Evolutionary conservation across 2,888 invertebrate species (phyloP), one percentile per base, ranked within the genome.

Genomic region (Drosophila quasianomalipes): DNA sequence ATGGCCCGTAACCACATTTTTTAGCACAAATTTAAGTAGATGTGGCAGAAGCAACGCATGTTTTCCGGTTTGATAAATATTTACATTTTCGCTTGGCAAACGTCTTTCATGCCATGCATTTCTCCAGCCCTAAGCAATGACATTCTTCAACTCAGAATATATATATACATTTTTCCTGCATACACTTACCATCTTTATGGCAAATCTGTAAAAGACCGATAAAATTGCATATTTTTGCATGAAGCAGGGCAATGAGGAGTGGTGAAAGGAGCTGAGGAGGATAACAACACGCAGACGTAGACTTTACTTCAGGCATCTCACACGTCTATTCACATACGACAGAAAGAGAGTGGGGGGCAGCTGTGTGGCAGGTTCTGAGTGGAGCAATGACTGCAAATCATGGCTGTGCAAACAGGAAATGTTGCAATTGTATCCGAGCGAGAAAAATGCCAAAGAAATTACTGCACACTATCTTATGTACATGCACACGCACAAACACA

Each of bases 181-280:
- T 44, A 31, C 57, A 60, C 44, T 47, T 53, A 30, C 33, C 51
- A 35, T 62, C 63, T 72, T 44, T 68, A 68, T 72, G 68, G 70
- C 35, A 74, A 90, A 88, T 90, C 89, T 90, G 90, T 91, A 90
- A 91, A 91, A 82, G 88, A 90, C 86, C 90, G 90, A 89, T 89
- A 91, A 89, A 89, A 89, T 89, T 91, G 86, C 90, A 91, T 91
- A 90, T 89, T 83, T 84, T 82, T 74, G 90, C 79, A 82, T 91
- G 77, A 65, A 65, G 69, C 53, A 22, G 52, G 31, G 35, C 67
- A 57, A 54, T 19, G 61, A 62, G 64, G 49, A 62, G 78, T 68
- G 54, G 31, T 67, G 7, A 33, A 19, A 19, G 44, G 9, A 49
- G 37, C 35, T 9, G 53, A 14, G 52, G 64, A 52, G 62, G 37